Evolutionary conservation across 2,888 invertebrate genomes (phyloP).

Genomic region (Catocala nupta): DNA sequence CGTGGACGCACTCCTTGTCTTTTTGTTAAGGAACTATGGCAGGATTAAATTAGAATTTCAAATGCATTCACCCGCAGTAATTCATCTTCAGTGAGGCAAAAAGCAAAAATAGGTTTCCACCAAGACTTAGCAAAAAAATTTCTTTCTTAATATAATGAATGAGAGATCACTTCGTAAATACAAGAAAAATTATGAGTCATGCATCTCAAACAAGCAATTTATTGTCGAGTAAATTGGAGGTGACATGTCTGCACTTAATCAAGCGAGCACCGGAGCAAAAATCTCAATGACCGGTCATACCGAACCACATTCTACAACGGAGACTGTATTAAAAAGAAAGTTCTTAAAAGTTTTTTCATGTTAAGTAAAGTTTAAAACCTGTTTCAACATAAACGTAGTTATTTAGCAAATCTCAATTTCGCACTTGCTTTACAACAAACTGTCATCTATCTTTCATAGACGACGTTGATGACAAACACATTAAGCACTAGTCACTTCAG

Average conservation of each 20-base stretch:
- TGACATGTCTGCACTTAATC: slow-evolving; percentile 70
- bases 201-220: slow-evolving; percentile 62
- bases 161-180: slow-evolving; percentile 56
- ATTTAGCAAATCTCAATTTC: slow-evolving; percentile 30
- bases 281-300: slow-evolving; percentile 55
- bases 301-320: slow-evolving; percentile 31
- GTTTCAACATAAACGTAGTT: slow-evolving; percentile 23
- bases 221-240: slow-evolving; percentile 66
- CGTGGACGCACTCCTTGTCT: slow-evolving; percentile 61
- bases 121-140: slow-evolving; percentile 26
- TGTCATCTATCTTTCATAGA: slow-evolving; percentile 51
- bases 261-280: slow-evolving; percentile 58
- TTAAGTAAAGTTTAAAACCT: slow-evolving; percentile 25
- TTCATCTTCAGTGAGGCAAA: slow-evolving; percentile 51
- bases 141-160: neutral
- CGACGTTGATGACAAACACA: slow-evolving; percentile 40
- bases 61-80: slow-evolving; percentile 68
- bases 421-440: slow-evolving; percentile 45
- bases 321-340: slow-evolving; percentile 32
- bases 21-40: slow-evolving; percentile 61
- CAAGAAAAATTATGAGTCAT: slow-evolving; percentile 55
- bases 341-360: slow-evolving; percentile 28
- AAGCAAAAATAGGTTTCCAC: slow-evolving; percentile 27
- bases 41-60: slow-evolving; percentile 64
- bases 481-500: slow-evolving; percentile 52